These are phyloP conservation scores for Podotricha telesiphe DNA, from an alignment of 2,888 invertebrate species.

Conservation along the genomic window DNA sequence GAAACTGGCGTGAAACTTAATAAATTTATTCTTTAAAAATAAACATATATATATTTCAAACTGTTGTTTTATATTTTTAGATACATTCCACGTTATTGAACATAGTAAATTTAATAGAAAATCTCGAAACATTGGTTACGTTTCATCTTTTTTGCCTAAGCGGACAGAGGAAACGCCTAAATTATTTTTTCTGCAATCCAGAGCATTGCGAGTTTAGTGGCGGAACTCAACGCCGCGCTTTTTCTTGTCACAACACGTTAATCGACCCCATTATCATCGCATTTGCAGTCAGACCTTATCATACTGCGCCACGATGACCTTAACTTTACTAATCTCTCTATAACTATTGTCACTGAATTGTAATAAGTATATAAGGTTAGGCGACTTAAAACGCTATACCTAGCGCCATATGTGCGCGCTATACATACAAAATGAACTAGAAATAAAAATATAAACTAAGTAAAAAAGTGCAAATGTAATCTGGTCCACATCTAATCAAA, in stretches of 20 bases:
- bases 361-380: too few relatives aligned
- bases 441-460: background rate
- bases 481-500: constrained; percentile 5
- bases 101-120: background rate
- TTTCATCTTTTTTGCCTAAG: too few relatives aligned
- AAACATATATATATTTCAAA: background rate
- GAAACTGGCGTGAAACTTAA: too few relatives aligned
- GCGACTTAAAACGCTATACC: background rate
- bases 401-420: background rate
- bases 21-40: background rate
- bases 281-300: too few relatives aligned
- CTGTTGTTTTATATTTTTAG: background rate
- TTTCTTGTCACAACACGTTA: too few relatives aligned
- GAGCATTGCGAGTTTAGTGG: too few relatives aligned
- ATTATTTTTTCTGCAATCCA: background rate
- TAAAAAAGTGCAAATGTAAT: constrained; percentile 7
- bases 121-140: too few relatives aligned
- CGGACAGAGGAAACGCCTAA: too few relatives aligned
- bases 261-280: too few relatives aligned
- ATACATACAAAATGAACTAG: background rate
- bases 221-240: too few relatives aligned
- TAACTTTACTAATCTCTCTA: too few relatives aligned
- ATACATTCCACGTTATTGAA: background rate
- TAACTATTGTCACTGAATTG: background rate
- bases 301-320: too few relatives aligned